These are phyloP conservation scores for Venturia canescens DNA, from an alignment of 1,140 invertebrate genomes.

Conservation along the genomic window DNA sequence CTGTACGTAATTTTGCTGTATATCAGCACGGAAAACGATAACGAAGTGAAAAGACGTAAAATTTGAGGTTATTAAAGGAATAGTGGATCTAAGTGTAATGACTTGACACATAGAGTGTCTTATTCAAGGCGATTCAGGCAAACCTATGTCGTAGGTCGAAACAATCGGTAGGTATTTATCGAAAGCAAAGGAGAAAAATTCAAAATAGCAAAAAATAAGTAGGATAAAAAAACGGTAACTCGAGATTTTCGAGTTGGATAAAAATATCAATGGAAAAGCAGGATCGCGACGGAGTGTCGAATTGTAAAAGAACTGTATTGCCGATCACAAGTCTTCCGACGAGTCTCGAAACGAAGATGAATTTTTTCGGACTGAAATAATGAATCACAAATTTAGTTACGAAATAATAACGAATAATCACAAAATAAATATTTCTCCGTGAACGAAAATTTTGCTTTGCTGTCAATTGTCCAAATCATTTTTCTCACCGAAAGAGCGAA, in stretches of 20 bases:
- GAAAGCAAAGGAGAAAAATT: neutral
- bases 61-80: conserved; percentile 28
- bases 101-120: conserved; percentile 44
- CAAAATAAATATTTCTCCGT: neutral
- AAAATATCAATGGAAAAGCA: neutral
- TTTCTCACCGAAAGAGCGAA: neutral
- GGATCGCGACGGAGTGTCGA: conserved; percentile 22
- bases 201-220: neutral
- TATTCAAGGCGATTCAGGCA: conserved; percentile 56
- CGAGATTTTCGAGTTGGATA: conserved; percentile 9
- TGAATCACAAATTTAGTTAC: too few species aligned
- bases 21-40: neutral
- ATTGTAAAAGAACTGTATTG: conserved; percentile 18
- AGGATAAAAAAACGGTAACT: conserved; percentile 1
- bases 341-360: conserved; percentile 7
- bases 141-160: conserved; percentile 46
- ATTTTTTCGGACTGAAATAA: neutral
- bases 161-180: neutral
- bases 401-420: neutral
- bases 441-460: neutral
- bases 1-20: neutral
- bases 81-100: neutral
- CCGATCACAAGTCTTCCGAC: conserved; percentile 39
- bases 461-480: neutral
- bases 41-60: conserved; percentile 10